These are phyloP conservation scores for Acleris holmiana DNA, from an alignment of 2,888 invertebrate species.

Conservation along the genomic window DNA sequence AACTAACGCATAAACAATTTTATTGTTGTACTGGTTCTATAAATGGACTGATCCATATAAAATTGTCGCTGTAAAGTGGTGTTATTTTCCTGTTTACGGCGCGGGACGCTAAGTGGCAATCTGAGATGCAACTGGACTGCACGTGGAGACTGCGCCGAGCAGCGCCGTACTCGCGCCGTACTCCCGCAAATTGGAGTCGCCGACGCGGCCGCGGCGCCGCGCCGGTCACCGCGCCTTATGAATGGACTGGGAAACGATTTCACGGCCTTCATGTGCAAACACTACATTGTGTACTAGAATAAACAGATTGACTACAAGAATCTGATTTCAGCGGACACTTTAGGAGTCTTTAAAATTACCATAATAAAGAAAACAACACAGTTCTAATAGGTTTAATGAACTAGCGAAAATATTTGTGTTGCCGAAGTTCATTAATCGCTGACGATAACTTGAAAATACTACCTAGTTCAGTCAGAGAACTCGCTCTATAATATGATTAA, in stretches of 20 bases:
- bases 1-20: constrained; percentile 35
- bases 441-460: constrained; percentile 36
- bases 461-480: neutral
- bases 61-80: constrained; percentile 38
- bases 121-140: constrained; percentile 37
- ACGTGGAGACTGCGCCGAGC: constrained; percentile 26
- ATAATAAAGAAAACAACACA: constrained; percentile 1
- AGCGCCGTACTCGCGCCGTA: constrained; percentile 4
- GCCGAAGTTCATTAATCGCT: constrained; percentile 32
- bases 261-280: neutral
- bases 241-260: constrained; percentile 19
- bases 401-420: neutral
- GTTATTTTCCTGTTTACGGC: constrained; percentile 41
- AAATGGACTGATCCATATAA: constrained; percentile 40
- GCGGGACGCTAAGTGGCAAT: constrained; percentile 39
- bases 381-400: constrained; percentile 11
- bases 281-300: constrained; percentile 1
- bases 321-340: neutral
- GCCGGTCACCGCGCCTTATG: constrained; percentile 9
- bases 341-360: neutral
- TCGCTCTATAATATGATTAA: constrained; percentile 5
- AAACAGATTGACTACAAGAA: constrained; percentile 4
- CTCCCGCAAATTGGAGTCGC: constrained; percentile 17
- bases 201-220: constrained; percentile 1
- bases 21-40: constrained; percentile 39